Percentiles rank a stretch among this genome's conserved stretches.
Conservation (phyloP, 2,797 vertebrate species). For the Petrocephalus schoutedeni region DNA sequence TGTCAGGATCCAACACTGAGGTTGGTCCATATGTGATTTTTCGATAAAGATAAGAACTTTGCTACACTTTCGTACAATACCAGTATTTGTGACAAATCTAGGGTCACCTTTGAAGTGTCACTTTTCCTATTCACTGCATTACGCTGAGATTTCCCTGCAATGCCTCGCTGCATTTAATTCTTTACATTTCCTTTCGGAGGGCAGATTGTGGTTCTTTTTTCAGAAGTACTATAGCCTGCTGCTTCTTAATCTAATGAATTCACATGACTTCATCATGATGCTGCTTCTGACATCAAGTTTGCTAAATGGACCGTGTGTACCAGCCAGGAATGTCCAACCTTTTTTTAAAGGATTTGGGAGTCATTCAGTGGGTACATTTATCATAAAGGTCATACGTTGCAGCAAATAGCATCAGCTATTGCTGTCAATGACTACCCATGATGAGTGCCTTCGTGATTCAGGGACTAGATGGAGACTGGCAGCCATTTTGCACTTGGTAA, state of each 20-base stretch:
- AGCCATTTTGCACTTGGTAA: background rate
- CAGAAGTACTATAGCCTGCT: background rate
- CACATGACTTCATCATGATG: background rate
- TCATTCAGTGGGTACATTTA: background rate
- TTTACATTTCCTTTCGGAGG: background rate
- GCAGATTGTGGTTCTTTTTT: background rate
- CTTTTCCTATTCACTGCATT: background rate
- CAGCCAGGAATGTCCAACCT: background rate
- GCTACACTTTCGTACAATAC: background rate
- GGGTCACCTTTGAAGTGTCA: background rate
- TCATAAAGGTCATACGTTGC: background rate
- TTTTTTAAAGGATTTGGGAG: background rate
- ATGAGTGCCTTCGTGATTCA: background rate
- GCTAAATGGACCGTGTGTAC: background rate
- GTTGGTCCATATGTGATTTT: background rate
- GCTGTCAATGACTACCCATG: background rate
- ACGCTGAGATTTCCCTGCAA: background rate
- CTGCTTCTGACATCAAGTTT: background rate
- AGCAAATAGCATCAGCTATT: background rate
- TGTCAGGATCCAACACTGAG: background rate
- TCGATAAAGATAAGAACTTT: background rate
- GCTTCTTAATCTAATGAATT: background rate
- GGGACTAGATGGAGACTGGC: background rate
- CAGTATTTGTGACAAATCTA: background rate
- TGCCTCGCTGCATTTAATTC: background rate